phyloP scores from a whole-genome alignment of 1,140 invertebrate species.

The Nylanderia fulva region DNA sequence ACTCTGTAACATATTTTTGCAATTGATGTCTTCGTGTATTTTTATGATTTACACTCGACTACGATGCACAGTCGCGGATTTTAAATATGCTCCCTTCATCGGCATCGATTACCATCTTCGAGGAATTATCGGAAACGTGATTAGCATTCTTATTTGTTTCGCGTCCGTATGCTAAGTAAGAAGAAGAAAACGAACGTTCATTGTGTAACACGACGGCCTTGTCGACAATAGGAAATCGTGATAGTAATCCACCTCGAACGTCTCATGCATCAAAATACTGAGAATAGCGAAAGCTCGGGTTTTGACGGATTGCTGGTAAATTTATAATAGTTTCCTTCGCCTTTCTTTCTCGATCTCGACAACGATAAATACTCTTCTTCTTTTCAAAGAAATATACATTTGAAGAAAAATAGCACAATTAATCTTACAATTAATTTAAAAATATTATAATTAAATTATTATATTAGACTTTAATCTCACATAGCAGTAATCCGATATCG shows the following conservation, averaged over 20 bases:
- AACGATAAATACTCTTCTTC: neutral
- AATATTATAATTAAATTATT: neutral
- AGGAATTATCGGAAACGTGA: slow-evolving; percentile 1
- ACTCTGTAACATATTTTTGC: neutral
- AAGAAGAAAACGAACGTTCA: slow-evolving; percentile 75
- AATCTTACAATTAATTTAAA: slow-evolving; percentile 15
- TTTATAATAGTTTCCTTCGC: slow-evolving; percentile 30
- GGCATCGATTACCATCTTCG: slow-evolving; percentile 11
- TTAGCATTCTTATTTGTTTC: slow-evolving; percentile 16
- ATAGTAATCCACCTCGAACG: slow-evolving; percentile 61
- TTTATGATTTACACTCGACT: neutral
- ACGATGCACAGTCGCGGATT: neutral
- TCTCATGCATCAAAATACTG: slow-evolving; percentile 57
- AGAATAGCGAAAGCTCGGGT: slow-evolving; percentile 33
- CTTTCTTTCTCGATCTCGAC: neutral
- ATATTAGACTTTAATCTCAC: neutral
- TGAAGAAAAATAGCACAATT: neutral
- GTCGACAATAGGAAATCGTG: slow-evolving; percentile 65
- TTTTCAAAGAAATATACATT: neutral
- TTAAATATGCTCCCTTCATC: slow-evolving; percentile 43
- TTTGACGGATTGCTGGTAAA: slow-evolving; percentile 46
- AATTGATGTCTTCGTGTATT: too few relatives aligned
- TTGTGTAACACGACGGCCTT: slow-evolving; percentile 64
- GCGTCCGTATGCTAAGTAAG: slow-evolving; percentile 62
- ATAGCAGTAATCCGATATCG: neutral